Percentiles rank a stretch among this genome's conserved stretches.
Conservation (phyloP, 2,797 vertebrate genomes). For the Chelmon rostratus region DNA sequence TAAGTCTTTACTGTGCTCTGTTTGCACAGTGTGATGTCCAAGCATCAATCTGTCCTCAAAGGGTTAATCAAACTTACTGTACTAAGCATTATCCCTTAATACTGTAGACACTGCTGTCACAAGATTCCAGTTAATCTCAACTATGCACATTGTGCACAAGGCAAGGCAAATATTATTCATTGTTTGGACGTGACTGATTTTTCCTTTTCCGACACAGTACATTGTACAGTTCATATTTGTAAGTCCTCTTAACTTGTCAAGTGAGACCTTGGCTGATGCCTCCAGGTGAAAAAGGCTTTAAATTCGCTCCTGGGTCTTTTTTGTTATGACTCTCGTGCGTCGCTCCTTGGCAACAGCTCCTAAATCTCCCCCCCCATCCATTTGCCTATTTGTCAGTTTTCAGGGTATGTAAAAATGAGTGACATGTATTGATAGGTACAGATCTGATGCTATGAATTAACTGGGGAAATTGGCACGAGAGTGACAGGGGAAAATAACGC, state of each 20-base stretch:
- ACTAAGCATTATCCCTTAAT: constrained; percentile 58
- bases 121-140: constrained; percentile 45
- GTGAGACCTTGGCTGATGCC: constrained; percentile 22
- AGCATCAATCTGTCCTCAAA: constrained; percentile 73
- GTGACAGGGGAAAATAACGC: constrained; percentile 63
- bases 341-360: constrained; percentile 72
- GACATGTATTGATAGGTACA: constrained; percentile 59
- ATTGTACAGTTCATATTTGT: constrained; percentile 26
- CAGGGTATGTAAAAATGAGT: constrained; percentile 44
- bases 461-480: constrained; percentile 32
- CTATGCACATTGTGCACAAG: constrained; percentile 38
- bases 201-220: background rate
- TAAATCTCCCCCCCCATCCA: constrained; percentile 52
- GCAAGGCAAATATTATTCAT: constrained; percentile 44
- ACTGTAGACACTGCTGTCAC: constrained; percentile 31
- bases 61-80: constrained; percentile 53
- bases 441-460: constrained; percentile 56
- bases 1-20: constrained; percentile 54
- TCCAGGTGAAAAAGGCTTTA: constrained; percentile 58
- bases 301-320: constrained; percentile 27
- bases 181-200: constrained; percentile 45
- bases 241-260: constrained; percentile 43
- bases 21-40: constrained; percentile 65
- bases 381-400: constrained; percentile 53
- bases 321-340: constrained; percentile 68